Conservation (phyloP, 2,797 vertebrate genomes). For the Moxostoma hubbsi region DNA sequence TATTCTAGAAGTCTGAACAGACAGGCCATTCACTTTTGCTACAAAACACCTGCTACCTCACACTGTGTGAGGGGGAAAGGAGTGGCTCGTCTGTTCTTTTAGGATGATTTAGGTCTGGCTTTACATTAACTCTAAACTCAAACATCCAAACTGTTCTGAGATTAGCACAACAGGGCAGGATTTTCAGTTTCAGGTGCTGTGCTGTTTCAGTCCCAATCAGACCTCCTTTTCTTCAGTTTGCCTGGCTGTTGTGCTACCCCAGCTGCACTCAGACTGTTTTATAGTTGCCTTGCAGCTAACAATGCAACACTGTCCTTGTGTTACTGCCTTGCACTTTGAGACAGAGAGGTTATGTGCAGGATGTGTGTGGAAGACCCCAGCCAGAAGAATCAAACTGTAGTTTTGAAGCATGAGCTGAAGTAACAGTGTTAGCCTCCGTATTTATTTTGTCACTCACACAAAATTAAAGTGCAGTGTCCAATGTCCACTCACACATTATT, state of each 20-base stretch:
- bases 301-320: constrained; percentile 68
- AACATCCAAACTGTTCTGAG: constrained; percentile 12
- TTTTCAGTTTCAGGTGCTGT: constrained; percentile 13
- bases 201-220: constrained; percentile 47
- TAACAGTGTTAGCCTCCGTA: neutral
- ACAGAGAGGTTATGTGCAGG: constrained; percentile 19
- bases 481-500: neutral
- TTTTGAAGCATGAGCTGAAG: constrained; percentile 17
- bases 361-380: constrained; percentile 8
- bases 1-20: constrained; percentile 66
- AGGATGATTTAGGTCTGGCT: neutral
- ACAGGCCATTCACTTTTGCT: constrained; percentile 63
- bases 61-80: constrained; percentile 11
- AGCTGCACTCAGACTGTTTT: constrained; percentile 33
- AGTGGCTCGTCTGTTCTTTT: constrained; percentile 1
- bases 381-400: constrained; percentile 4
- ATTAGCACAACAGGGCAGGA: neutral
- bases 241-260: constrained; percentile 52
- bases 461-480: neutral
- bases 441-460: neutral
- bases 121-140: neutral
- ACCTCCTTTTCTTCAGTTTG: constrained; percentile 62
- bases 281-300: constrained; percentile 52
- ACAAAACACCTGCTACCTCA: constrained; percentile 62
- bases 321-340: constrained; percentile 58